Evolutionary conservation across 2,888 invertebrate species (phyloP).

Genomic region (Trilocha varians): DNA sequence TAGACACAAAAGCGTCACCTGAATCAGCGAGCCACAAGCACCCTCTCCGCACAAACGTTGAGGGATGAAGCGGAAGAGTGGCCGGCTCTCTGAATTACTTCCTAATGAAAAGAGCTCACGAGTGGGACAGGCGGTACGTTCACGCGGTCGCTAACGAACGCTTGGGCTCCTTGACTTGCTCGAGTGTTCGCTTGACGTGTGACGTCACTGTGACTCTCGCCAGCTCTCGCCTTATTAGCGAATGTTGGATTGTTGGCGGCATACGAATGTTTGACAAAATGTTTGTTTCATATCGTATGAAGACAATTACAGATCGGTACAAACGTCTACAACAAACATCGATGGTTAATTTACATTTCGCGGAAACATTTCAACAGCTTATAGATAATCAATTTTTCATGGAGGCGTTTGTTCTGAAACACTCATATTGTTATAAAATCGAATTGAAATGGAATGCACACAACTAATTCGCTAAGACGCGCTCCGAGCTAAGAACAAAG

Average conservation of each 20-base stretch:
- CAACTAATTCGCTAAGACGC: slow-evolving; percentile 8
- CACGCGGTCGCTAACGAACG: slow-evolving; percentile 68
- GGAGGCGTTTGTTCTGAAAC: slow-evolving; percentile 12
- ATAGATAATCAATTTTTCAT: background rate
- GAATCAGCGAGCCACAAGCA: slow-evolving; percentile 62
- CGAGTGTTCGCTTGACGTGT: slow-evolving; percentile 42
- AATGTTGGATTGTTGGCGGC: slow-evolving; percentile 9
- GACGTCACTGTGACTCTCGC: slow-evolving; percentile 21
- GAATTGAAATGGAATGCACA: slow-evolving; percentile 6
- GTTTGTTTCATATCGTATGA: too few species aligned
- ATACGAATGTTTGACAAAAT: slow-evolving; percentile 1
- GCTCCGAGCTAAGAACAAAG: slow-evolving; percentile 7
- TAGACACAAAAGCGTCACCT: slow-evolving; percentile 71
- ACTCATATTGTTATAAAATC: slow-evolving; percentile 13
- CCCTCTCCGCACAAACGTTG: slow-evolving; percentile 57
- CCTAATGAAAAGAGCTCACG: slow-evolving; percentile 70
- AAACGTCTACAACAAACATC: too few species aligned
- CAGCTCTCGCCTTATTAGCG: slow-evolving; percentile 35
- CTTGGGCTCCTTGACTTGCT: slow-evolving; percentile 48
- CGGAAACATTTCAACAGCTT: slow-evolving; percentile 7
- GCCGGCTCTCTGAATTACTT: slow-evolving; percentile 69
- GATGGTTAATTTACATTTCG: too few species aligned
- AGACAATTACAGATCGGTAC: too few species aligned
- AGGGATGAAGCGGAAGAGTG: slow-evolving; percentile 70
- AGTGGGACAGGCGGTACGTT: slow-evolving; percentile 55